A percentile compares a stretch with the other conserved stretches of the same genome.
phyloP scores from a whole-genome alignment of 2,888 invertebrate species.

The Drosophila formosana region DNA sequence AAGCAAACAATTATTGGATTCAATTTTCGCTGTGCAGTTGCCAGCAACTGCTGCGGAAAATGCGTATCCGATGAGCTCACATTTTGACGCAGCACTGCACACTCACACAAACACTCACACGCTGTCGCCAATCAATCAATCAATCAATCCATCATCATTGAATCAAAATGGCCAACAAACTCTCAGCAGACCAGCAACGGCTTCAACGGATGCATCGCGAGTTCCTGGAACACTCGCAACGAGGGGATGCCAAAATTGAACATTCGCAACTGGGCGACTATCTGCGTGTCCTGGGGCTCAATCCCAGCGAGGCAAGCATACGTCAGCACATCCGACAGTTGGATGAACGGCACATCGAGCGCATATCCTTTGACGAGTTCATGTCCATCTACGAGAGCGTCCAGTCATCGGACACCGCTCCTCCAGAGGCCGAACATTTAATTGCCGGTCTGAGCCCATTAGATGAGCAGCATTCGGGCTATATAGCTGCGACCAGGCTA shows the following conservation, averaged over 20 bases:
- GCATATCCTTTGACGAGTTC: conserved; percentile 60
- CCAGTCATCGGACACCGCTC: neutral
- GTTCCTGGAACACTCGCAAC: conserved; percentile 38
- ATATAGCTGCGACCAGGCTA: conserved; percentile 44
- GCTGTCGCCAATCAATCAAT: conserved; percentile 20
- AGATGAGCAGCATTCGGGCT: conserved; percentile 53
- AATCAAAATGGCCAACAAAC: conserved; percentile 32
- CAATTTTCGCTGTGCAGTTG: conserved; percentile 27
- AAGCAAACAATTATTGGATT: conserved; percentile 36
- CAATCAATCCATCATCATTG: conserved; percentile 17
- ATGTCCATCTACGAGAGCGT: conserved; percentile 44
- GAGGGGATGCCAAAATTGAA: conserved; percentile 58
- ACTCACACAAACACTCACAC: neutral
- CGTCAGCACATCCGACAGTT: conserved; percentile 30
- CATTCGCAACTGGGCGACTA: conserved; percentile 54
- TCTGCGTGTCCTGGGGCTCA: conserved; percentile 54
- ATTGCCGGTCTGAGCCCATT: conserved; percentile 37
- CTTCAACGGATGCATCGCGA: conserved; percentile 36
- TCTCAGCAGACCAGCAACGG: conserved; percentile 8
- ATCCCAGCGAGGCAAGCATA: conserved; percentile 58
- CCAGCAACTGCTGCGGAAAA: conserved; percentile 37
- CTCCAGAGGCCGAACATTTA: conserved; percentile 32
- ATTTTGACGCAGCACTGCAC: conserved; percentile 16
- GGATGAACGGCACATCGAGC: conserved; percentile 26
- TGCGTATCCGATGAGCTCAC: conserved; percentile 41